phyloP scores from a whole-genome alignment of 23 tunicate species.

The Oikopleura dioica region DNA sequence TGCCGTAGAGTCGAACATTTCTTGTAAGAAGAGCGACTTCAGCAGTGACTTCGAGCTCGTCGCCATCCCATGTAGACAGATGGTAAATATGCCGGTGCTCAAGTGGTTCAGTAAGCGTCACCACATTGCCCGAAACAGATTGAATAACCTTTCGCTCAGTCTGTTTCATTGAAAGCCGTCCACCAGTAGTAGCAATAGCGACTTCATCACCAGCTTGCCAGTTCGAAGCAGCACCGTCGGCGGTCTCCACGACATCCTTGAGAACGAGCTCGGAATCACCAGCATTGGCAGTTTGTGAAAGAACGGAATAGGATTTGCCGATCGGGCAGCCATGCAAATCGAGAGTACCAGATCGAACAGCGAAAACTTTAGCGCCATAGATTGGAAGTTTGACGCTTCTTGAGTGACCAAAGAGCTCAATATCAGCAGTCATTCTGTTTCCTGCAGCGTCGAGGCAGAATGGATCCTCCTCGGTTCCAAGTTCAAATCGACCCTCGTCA shows the following conservation, averaged over 20 bases:
- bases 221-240: constrained; percentile 19
- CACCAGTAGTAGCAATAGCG: constrained; percentile 60
- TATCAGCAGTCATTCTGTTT: constrained; percentile 20
- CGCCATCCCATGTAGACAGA: constrained; percentile 4
- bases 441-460: background rate
- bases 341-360: constrained; percentile 46
- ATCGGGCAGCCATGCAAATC: constrained; percentile 61
- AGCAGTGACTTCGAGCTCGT: background rate
- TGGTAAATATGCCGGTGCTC: constrained; percentile 29
- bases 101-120: constrained; percentile 20
- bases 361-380: constrained; percentile 78
- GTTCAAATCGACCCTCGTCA: constrained; percentile 20
- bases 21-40: constrained; percentile 12
- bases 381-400: constrained; percentile 61
- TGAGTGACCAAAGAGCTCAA: constrained; percentile 43
- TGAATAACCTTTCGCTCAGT: constrained; percentile 8
- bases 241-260: background rate
- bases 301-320: constrained; percentile 21
- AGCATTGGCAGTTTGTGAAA: constrained; percentile 30
- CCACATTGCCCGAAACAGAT: constrained; percentile 18
- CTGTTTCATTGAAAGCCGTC: too few species aligned
- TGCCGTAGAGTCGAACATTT: constrained; percentile 16
- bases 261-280: constrained; percentile 30
- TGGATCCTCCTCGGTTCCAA: constrained; percentile 72
- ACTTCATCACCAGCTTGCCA: constrained; percentile 68